These are phyloP conservation scores for Sinohyriopsis cumingii DNA, from an alignment of 2,888 invertebrate species.

Conservation along the genomic window DNA sequence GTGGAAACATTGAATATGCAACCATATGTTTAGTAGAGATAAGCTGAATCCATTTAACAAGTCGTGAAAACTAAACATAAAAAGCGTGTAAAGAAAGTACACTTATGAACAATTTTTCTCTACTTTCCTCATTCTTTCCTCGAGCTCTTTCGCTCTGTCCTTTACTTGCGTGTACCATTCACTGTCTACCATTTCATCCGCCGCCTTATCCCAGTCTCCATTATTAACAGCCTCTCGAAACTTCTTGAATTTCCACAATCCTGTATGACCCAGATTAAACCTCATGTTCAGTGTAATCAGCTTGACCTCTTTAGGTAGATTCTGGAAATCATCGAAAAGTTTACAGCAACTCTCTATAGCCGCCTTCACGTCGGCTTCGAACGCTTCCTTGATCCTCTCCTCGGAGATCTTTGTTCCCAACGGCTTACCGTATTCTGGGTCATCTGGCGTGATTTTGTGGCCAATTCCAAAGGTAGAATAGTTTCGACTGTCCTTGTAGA, in stretches of 20 bases:
- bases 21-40: too few species aligned
- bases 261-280: slow-evolving; percentile 10
- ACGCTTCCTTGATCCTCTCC: slow-evolving; percentile 9
- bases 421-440: slow-evolving; percentile 12
- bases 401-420: slow-evolving; percentile 2
- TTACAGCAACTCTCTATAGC: neutral
- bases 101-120: neutral
- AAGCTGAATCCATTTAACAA: too few species aligned
- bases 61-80: too few species aligned
- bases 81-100: too few species aligned
- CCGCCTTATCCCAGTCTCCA: slow-evolving; percentile 13
- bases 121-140: slow-evolving; percentile 15
- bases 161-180: slow-evolving; percentile 10
- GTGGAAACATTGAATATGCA: too few species aligned
- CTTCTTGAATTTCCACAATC: slow-evolving; percentile 7
- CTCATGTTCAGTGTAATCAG: slow-evolving; percentile 15
- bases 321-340: neutral
- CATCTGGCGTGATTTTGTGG: slow-evolving; percentile 8
- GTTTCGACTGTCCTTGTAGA: slow-evolving; percentile 8
- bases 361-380: slow-evolving; percentile 5
- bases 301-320: slow-evolving; percentile 11
- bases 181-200: slow-evolving; percentile 15
- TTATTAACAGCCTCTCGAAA: slow-evolving; percentile 8
- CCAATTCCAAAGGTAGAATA: slow-evolving; percentile 19
- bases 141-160: slow-evolving; percentile 6